Conservation (phyloP, 2,113 vertebrate species). For the Otolemur garnettii region DNA sequence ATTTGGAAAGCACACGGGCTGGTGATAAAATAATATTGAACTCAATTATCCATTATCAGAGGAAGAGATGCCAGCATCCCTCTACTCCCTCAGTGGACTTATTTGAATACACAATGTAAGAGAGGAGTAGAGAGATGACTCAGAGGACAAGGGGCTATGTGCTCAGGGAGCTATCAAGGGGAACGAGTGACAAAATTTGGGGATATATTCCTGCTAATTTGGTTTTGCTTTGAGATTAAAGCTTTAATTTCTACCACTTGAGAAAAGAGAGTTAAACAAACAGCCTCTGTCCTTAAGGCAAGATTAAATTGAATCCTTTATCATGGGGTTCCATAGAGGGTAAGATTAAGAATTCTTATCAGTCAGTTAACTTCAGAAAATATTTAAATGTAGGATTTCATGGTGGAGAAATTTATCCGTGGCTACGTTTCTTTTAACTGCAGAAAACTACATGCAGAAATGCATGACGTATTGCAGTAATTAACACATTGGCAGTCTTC, state of each 20-base stretch:
- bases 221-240: conserved; percentile 63
- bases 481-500: neutral
- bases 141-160: neutral
- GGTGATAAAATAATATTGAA: conserved; percentile 77
- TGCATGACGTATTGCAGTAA: neutral
- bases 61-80: conserved; percentile 53
- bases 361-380: conserved; percentile 71
- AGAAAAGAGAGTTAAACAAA: conserved; percentile 80
- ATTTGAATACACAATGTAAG: conserved; percentile 45
- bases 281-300: conserved; percentile 74
- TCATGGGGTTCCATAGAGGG: conserved; percentile 54
- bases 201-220: conserved; percentile 63
- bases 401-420: neutral
- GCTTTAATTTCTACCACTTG: conserved; percentile 76
- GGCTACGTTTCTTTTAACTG: neutral
- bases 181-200: conserved; percentile 49
- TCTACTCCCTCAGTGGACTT: conserved; percentile 37
- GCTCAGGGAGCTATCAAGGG: neutral
- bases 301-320: conserved; percentile 80
- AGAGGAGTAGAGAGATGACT: neutral
- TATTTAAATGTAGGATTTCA: conserved; percentile 42
- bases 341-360: conserved; percentile 70
- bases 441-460: neutral
- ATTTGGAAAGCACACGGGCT: conserved; percentile 75
- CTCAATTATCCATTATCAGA: conserved; percentile 78